phyloP scores from a whole-genome alignment of 2,888 invertebrate species.

The Lasioglossum marginatum region DNA sequence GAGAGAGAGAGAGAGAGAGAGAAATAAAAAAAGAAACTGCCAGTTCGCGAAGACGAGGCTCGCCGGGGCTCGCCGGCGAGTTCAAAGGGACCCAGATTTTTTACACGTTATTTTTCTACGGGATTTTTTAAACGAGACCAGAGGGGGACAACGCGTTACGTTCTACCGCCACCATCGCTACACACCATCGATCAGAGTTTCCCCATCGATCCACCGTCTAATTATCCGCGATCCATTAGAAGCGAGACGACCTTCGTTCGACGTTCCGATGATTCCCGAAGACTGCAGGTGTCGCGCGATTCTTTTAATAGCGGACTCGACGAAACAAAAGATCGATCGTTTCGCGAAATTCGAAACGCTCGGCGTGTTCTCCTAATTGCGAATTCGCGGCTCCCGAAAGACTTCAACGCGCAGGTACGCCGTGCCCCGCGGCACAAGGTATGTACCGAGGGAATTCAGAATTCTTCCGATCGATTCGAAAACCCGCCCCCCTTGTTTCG shows the following conservation, averaged over 20 bases:
- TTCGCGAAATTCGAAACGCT: background rate
- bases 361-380: background rate
- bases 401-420: slow-evolving; percentile 46
- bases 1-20: slow-evolving; percentile 11
- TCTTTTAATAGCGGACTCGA: background rate
- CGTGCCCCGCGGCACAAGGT: slow-evolving; percentile 10
- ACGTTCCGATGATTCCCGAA: slow-evolving; percentile 3
- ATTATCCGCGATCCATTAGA: slow-evolving; percentile 20
- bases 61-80: slow-evolving; percentile 38
- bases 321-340: slow-evolving; percentile 10
- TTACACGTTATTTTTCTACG: slow-evolving; percentile 67
- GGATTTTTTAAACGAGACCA: slow-evolving; percentile 47
- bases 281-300: background rate
- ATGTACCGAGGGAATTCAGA: slow-evolving; percentile 42
- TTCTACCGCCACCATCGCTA: slow-evolving; percentile 35
- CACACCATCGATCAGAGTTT: slow-evolving; percentile 38
- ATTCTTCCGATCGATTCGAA: slow-evolving; percentile 7
- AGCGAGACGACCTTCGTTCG: slow-evolving; percentile 15
- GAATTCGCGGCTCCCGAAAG: slow-evolving; percentile 31
- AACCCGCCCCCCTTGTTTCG: background rate
- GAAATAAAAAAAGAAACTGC: slow-evolving; percentile 40
- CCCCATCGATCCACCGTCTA: slow-evolving; percentile 32
- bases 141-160: slow-evolving; percentile 27
- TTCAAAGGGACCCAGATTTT: slow-evolving; percentile 65
- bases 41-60: slow-evolving; percentile 41